A percentile compares a stretch with the other conserved stretches of the same genome.
These are phyloP conservation scores for Gyps fulvus DNA, from an alignment of 2,113 vertebrate species.

Conservation along the genomic window DNA sequence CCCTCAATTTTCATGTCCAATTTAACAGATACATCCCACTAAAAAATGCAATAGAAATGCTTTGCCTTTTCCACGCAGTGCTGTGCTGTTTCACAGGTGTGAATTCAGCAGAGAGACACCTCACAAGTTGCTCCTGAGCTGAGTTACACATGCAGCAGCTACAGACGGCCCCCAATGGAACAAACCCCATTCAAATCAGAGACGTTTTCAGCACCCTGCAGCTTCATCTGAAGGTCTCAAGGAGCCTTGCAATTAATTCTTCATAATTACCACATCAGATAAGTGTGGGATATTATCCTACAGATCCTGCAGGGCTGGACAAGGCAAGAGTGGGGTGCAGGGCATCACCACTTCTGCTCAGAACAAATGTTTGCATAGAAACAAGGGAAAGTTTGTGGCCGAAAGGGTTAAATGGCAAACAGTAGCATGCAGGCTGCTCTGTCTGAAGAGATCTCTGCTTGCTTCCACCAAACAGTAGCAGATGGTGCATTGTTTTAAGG, in stretches of 20 bases:
- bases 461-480: constrained; percentile 51
- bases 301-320: neutral
- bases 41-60: neutral
- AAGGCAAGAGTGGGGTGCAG: neutral
- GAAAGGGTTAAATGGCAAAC: constrained; percentile 48
- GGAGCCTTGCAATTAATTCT: neutral
- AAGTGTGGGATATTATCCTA: neutral
- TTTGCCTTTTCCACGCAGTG: neutral
- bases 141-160: neutral
- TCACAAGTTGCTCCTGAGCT: neutral
- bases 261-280: neutral
- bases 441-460: constrained; percentile 1
- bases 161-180: fast-evolving
- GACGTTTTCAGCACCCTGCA: neutral
- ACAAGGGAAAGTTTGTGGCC: neutral
- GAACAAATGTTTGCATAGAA: neutral
- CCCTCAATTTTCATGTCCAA: neutral
- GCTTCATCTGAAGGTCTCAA: neutral
- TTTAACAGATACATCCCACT: neutral
- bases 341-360: neutral
- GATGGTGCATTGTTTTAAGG: constrained; percentile 66
- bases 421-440: neutral
- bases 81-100: neutral
- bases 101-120: neutral
- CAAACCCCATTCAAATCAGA: neutral